Evolutionary conservation across 2,888 invertebrate genomes (phyloP), one percentile per base, ranked within the genome.

Genomic region (Aleiodes testaceus): DNA sequence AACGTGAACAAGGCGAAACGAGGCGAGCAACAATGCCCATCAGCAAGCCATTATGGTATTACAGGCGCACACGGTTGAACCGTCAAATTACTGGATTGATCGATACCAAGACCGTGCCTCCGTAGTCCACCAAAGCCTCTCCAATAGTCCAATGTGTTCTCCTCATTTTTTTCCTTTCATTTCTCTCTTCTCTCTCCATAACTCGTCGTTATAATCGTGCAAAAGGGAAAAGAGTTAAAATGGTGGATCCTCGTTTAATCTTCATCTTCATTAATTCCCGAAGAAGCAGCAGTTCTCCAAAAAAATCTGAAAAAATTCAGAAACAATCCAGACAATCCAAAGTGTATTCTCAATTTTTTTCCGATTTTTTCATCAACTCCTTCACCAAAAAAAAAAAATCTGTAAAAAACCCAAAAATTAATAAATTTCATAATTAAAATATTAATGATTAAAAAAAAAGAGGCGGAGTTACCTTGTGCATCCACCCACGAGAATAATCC

Each of bases 71-170:
- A 74, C 72, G 74, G 78, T 77, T 77, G 78, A 79, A 78, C 78
- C 78, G 75, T 79, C 79, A 79, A 79, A 78, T 79, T 79, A 79
- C 78, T 69, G 74, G 78, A 78, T 77, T 79, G 78, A 79, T 79
- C 78, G 78, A 79, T 79, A 79, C 74, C 70, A 72, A 66, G 66
- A 50, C 63, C 61, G 66, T 70, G 68, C 55, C 53, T 20, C 45
- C 20, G 45, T 44, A 18, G 44, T 63, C 22, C 20, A 20, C 45
- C 45, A 20, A 63, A 45, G 45, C 5, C 63, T 45, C 63, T 45
- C 18, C 22, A 45, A 61, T 44, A 9, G 16, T 59, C 5, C 18
- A n/a, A 9, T n/a, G 9, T 18, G 9, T 12, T 12, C 20, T 11
- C 70, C 64, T 70, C 16, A 47, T 67, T 63, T 20, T 65, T 55